Base-by-base conservation (phyloP, 2,797 vertebrate species). In the Rhinogobio ventralis region DNA sequence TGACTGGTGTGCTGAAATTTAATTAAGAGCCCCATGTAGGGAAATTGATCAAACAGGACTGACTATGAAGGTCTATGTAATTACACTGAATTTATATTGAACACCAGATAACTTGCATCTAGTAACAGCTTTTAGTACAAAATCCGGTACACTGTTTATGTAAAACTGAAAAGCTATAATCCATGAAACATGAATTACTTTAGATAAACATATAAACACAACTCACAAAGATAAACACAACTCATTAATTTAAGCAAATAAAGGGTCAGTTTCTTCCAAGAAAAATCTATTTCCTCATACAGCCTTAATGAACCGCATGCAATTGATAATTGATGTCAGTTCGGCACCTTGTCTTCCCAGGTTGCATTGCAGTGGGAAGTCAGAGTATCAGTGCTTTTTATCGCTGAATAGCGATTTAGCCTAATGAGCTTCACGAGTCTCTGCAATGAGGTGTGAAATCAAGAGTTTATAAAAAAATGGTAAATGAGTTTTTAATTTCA, bases 371-470 rank as follows among this genome's bases (percentile, higher is more conserved):
- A 60, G 53, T 25, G n/a, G 15, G 53, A 25, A 66, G 42, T 42
- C 15, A 28, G 15, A 79, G 28, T 45, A 64, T 64, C 28, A 74
- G 57, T 45, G 82, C 62, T 68, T 67, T n/a, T 67, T 28, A 67
- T 51, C 62, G 19, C 46, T 46, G 25, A 77, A 77, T 55, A 55
- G 49, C n/a, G 46, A 83, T 77, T 77, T 83, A 55, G 49, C 55
- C 17, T 77, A 83, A 83, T 83, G 64, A 83, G 49, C 49, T 77
- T 68, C 25, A 64, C 25, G 20, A 68, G 17, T 83, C 73, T 83
- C 25, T 1, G 62, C 62, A 83, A 77, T 77, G 82, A 83, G 82
- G 82, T 57, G 73, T 77, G 82, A 83, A 83, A 83, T 68, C 72
- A 76, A 68, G 73, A 77, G 30, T 68, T 83, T 33, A 75, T 36